phyloP scores from a whole-genome alignment of 2,888 invertebrate genomes.

The Lithophane ornitopus region DNA sequence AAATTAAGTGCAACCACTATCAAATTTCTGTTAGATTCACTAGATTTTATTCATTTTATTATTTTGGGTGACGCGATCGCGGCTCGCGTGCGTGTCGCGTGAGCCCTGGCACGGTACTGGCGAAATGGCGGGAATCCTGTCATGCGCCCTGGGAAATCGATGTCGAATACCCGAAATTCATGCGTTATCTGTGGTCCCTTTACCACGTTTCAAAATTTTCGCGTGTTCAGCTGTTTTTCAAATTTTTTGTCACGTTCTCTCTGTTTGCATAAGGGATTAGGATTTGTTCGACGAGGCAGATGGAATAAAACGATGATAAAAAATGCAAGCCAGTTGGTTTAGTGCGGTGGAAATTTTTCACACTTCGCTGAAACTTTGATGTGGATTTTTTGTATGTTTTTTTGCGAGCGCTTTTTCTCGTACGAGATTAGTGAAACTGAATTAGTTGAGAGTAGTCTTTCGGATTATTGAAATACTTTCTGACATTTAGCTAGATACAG shows the following conservation, averaged over 20 bases:
- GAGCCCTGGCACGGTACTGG: slow-evolving; percentile 75
- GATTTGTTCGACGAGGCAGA: slow-evolving; percentile 50
- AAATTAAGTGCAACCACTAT: slow-evolving; percentile 40
- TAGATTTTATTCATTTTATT: slow-evolving; percentile 60
- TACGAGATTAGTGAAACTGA: slow-evolving; percentile 3
- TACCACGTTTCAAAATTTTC: slow-evolving; percentile 54
- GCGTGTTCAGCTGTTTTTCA: slow-evolving; percentile 57
- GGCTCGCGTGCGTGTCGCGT: slow-evolving; percentile 61
- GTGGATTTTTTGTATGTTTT: slow-evolving; percentile 19
- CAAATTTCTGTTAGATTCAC: slow-evolving; percentile 55
- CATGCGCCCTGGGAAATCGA: slow-evolving; percentile 90
- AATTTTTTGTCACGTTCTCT: slow-evolving; percentile 44
- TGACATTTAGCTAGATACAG: not conserved
- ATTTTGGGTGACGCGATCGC: slow-evolving; percentile 62
- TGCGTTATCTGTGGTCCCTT: slow-evolving; percentile 56
- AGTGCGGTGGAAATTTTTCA: slow-evolving; percentile 38
- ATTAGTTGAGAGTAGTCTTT: not conserved
- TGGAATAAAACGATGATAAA: slow-evolving; percentile 51
- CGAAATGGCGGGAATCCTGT: slow-evolving; percentile 78
- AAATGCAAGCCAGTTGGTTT: slow-evolving; percentile 34
- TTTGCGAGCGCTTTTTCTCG: slow-evolving; percentile 19
- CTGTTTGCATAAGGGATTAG: slow-evolving; percentile 60
- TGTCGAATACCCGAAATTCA: slow-evolving; percentile 73
- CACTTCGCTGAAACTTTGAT: slow-evolving; percentile 43
- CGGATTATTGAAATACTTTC: not conserved